phyloP scores from a whole-genome alignment of 2,888 invertebrate species.

The Bellardia bayeri region DNA sequence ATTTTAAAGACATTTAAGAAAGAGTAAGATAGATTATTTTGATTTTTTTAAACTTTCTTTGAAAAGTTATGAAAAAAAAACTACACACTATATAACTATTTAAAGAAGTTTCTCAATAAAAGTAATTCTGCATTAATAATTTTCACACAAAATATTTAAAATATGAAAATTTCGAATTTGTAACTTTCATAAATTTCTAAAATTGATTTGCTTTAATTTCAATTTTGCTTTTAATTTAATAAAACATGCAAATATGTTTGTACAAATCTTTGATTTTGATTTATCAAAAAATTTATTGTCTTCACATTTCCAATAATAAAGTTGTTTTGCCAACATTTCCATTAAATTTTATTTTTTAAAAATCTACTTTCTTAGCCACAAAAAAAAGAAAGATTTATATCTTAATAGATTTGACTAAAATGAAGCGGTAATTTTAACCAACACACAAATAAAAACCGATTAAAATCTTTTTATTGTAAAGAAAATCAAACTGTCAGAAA shows the following conservation, averaged over 20 bases:
- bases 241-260: background rate
- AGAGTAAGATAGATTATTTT: too few relatives aligned
- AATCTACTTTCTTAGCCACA: background rate
- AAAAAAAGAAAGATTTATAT: slow-evolving; percentile 45
- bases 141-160: too few relatives aligned
- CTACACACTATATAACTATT: too few relatives aligned
- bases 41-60: background rate
- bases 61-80: too few relatives aligned
- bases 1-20: too few relatives aligned
- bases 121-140: too few relatives aligned
- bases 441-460: slow-evolving; percentile 21
- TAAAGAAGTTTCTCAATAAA: too few relatives aligned
- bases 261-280: background rate
- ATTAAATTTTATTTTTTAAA: slow-evolving; percentile 6
- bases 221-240: background rate
- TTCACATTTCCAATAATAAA: slow-evolving; percentile 31
- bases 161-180: too few relatives aligned
- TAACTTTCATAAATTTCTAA: background rate
- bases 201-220: background rate
- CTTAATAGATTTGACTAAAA: slow-evolving; percentile 45
- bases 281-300: slow-evolving; percentile 19
- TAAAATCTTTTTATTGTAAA: slow-evolving; percentile 21
- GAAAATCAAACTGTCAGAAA: background rate
- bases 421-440: slow-evolving; percentile 43
- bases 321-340: slow-evolving; percentile 37